Conservation (phyloP, 2,888 invertebrate genomes). For the Antitype chi region DNA sequence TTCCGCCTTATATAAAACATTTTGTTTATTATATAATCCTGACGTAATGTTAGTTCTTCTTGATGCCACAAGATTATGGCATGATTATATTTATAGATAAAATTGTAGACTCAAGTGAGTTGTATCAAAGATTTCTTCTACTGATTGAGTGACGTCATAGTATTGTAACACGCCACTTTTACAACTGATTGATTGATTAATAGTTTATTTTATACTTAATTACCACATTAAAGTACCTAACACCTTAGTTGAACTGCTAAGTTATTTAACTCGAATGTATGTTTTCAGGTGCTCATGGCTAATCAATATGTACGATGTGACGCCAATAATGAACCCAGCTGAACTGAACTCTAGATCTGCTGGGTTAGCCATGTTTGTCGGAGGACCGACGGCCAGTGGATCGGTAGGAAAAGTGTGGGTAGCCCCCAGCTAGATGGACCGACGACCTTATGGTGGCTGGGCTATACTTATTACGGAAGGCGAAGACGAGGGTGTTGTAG, state of each 20-base stretch:
- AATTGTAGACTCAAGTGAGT: constrained; percentile 25
- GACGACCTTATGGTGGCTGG: not conserved
- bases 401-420: too few relatives aligned
- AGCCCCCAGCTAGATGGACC: not conserved
- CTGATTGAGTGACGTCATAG: constrained; percentile 28
- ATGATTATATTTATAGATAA: constrained; percentile 37
- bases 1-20: constrained; percentile 53
- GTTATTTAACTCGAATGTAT: too few relatives aligned
- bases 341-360: not conserved
- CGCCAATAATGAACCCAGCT: not conserved
- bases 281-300: not conserved
- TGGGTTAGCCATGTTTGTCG: not conserved
- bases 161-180: constrained; percentile 7
- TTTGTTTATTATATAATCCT: constrained; percentile 56
- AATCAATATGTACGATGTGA: too few relatives aligned
- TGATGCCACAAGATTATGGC: constrained; percentile 30
- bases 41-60: constrained; percentile 57
- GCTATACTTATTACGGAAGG: not conserved
- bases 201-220: constrained; percentile 12
- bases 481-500: not conserved
- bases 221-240: not conserved
- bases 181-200: constrained; percentile 34
- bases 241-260: not conserved
- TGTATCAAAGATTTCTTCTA: constrained; percentile 23
- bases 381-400: not conserved